A percentile compares a stretch with the other conserved stretches of the same genome.
phyloP scores from a whole-genome alignment of 2,797 vertebrate species.

The Nothura maculosa region DNA sequence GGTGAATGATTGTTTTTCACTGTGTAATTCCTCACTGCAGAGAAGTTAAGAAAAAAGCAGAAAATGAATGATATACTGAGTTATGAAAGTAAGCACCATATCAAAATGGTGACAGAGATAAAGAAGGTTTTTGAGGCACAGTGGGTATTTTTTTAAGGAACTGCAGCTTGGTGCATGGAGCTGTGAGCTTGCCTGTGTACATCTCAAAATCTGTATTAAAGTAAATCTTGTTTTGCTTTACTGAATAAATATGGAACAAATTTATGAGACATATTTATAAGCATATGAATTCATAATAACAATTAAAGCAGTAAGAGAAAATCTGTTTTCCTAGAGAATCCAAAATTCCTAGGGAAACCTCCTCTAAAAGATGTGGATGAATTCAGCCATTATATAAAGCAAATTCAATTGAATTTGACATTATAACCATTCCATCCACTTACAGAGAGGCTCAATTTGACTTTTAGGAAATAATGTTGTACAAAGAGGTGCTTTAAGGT shows the following conservation, averaged over 20 bases:
- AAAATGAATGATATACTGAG: background rate
- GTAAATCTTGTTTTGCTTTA: background rate
- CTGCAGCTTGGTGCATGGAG: background rate
- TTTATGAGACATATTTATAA: background rate
- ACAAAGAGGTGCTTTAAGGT: background rate
- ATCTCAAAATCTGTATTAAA: background rate
- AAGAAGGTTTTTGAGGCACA: background rate
- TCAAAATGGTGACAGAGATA: background rate
- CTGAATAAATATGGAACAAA: background rate
- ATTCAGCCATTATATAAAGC: background rate
- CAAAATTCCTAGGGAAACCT: background rate
- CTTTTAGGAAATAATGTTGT: background rate
- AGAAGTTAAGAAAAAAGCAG: constrained; percentile 9
- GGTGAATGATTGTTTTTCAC: background rate
- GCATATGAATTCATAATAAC: background rate
- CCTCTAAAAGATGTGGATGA: background rate
- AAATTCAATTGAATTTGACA: background rate
- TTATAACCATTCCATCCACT: background rate
- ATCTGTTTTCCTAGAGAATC: background rate
- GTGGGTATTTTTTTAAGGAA: background rate
- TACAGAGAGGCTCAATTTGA: background rate
- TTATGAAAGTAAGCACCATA: background rate
- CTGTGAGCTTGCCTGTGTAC: background rate
- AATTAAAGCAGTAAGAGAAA: background rate
- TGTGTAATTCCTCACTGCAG: background rate